phyloP scores from a whole-genome alignment of 2,888 invertebrate genomes.

The Rhodophaea formosa region DNA sequence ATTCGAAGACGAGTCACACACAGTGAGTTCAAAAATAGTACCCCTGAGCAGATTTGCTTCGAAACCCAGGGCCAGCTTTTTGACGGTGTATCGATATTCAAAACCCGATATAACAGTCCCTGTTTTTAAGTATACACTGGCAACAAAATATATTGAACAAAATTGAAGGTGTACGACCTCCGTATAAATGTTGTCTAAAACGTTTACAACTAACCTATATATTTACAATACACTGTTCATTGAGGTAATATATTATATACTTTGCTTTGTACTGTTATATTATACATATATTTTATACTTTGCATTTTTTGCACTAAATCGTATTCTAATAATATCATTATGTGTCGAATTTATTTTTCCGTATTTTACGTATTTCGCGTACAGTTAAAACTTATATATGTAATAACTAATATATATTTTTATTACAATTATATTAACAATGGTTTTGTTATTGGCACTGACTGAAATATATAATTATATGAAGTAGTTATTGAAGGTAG shows the following conservation, averaged over 20 bases:
- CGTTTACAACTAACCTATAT: conserved; percentile 37
- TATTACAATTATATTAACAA: conserved; percentile 59
- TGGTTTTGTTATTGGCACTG: conserved; percentile 72
- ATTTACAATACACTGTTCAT: conserved; percentile 73
- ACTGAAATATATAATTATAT: conserved; percentile 49
- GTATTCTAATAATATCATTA: conserved; percentile 53
- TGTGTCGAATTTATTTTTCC: conserved; percentile 47
- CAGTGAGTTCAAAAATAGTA: too few relatives aligned
- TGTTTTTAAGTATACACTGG: conserved; percentile 1
- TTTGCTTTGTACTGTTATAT: conserved; percentile 49
- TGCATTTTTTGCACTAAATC: conserved; percentile 25
- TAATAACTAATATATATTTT: conserved; percentile 62
- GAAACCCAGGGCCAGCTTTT: too few relatives aligned
- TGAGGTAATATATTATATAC: conserved; percentile 66
- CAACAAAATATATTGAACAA: conserved; percentile 26
- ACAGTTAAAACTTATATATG: conserved; percentile 61
- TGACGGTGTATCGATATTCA: too few relatives aligned
- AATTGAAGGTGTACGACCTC: conserved; percentile 55
- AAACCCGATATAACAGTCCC: too few relatives aligned
- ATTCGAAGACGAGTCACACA: too few relatives aligned
- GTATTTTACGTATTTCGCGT: conserved; percentile 44
- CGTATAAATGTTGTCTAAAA: conserved; percentile 52
- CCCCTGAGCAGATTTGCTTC: too few relatives aligned
- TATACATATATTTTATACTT: conserved; percentile 22
- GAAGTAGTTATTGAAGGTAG: conserved; percentile 35